Base-by-base conservation (phyloP, 1,140 invertebrate species). In the Sarcophaga bullata region DNA sequence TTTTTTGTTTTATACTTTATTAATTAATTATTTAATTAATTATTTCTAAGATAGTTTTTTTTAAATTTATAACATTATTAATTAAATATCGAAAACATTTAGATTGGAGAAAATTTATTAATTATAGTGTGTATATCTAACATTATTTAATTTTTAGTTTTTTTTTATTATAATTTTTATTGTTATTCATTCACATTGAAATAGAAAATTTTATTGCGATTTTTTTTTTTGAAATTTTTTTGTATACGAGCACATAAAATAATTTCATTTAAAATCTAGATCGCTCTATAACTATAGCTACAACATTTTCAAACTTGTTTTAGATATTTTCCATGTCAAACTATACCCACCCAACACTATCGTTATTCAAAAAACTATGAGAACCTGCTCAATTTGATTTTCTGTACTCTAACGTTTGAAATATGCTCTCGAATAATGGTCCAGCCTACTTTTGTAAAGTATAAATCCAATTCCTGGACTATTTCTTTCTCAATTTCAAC, bases 31-130 rank as follows among this genome's bases (percentile, higher is more conserved):
- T 2, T 37, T 37, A 37, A 37, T 2, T n/a, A n/a, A n/a, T n/a
- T n/a, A n/a, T n/a, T n/a, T 37, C 25, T 37, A 37, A 37, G 13
- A 3, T 62, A n/a, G 15, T 68, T 52, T 52, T 52, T 52, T 52
- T 10, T 10, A 3, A 52, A 68, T 19, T 68, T 19, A 68, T 68
- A 68, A 68, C 62, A 68, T 68, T 68, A 68, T 68, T 68, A 68
- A 19, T 68, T 68, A 68, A 68, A 68, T 68, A 68, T 19, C n/a
- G 62, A 68, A 68, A 19, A 68, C 62, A 68, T 58, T 58, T 68
- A 68, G 62, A 68, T n/a, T 19, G 17, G 54, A 68, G 19, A 68
- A 68, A 19, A 37, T 37, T 37, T 17, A 68, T n/a, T 68, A 68
- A 68, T 37, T 37, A 4, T 37, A 37, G 25, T 37, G 1, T 37